Base-by-base conservation (phyloP, 2,888 invertebrate species). In the Eretmocerus hayati region DNA sequence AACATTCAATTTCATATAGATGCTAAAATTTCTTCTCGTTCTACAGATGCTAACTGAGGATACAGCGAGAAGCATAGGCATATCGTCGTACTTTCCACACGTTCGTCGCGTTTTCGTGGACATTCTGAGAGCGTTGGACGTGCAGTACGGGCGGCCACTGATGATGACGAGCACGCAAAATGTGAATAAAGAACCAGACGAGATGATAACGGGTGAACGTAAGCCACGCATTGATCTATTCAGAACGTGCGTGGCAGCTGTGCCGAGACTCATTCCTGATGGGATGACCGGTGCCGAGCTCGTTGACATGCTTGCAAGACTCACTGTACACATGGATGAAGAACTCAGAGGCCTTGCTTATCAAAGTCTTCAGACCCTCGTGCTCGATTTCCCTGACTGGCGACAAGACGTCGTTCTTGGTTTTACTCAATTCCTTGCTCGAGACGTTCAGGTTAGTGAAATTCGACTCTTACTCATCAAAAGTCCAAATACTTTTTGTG, bases 241-340 rank as follows among this genome's bases (percentile, higher is more conserved):
- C 69, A 81, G 97, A 36, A 99, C 97, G 0, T 99, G 99, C 66
- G 91, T 99, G 15, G 97, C 99, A 8, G 96, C 99, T 5, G 94
- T 99, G 62, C 99, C 97, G 0, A 83, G 97, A 53, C 75, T 99
- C 20, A 91, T 99, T 59, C 99, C 97, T 0, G 97, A 99, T 66
- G 96, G 94, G 11, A 96, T 97, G 92, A 89, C 88, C 15, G 84
- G 90, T 11, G 83, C 86, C 26, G 97, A 99, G 71, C 76, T 99
- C 48, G 91, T 99, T 4, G 99, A 99, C 64, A 77, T 99, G 56
- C 75, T 99, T 4, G 87, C 92, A 32, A 80, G 97, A 5, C 79
- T 99, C 38, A 97, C 96, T 0, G 90, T 97, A 1, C 99, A 99
- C 69, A 90, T 97, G 85, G 99, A 99, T 63, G 99, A 97, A 69